Conservation (phyloP, 2,888 invertebrate species). For the Ichneumoninae sp. region DNA sequence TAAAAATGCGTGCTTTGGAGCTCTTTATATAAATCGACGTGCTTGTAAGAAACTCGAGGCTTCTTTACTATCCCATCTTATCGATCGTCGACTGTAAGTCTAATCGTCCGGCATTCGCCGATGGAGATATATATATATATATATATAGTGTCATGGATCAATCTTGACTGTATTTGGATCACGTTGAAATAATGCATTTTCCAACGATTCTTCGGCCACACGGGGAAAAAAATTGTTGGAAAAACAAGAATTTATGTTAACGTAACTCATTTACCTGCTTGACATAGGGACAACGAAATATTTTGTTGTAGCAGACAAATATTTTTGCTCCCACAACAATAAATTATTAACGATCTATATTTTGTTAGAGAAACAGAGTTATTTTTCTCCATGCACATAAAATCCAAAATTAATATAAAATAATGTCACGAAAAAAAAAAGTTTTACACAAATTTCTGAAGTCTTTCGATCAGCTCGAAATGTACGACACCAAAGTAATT, state of each 20-base stretch:
- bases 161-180: background rate
- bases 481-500: background rate
- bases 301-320: no score
- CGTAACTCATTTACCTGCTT: no score
- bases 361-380: no score
- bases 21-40: constrained; percentile 81
- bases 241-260: no score
- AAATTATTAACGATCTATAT: no score
- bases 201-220: background rate
- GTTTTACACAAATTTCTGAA: background rate
- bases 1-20: constrained; percentile 79
- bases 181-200: background rate
- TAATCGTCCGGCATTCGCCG: background rate
- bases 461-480: background rate
- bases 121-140: background rate
- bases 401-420: background rate
- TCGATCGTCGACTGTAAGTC: background rate
- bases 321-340: no score
- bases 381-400: no score
- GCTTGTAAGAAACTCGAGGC: constrained; percentile 73
- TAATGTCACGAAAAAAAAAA: background rate
- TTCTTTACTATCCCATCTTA: constrained; percentile 31
- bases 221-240: no score
- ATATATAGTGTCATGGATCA: background rate
- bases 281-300: no score